Evolutionary conservation across 2,113 vertebrate genomes (phyloP), one percentile per base, ranked within the genome.

Genomic region (Brienomyrus longianalis): DNA sequence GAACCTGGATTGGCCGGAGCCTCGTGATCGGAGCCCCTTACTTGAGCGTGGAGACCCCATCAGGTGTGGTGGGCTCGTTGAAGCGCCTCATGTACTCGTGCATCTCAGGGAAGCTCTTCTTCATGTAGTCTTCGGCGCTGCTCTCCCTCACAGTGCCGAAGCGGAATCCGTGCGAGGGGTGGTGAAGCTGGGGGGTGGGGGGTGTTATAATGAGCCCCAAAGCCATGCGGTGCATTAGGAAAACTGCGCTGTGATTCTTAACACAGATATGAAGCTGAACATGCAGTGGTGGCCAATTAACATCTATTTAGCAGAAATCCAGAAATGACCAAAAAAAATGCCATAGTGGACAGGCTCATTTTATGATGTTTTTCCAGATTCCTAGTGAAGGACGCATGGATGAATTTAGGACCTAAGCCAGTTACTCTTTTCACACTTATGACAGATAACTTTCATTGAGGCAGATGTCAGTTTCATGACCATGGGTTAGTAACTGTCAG

Each of bases 111-210:
- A 99, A 99, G 92, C 97, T 98, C 94, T 97, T 97, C 94, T 96
- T 97, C 95, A 98, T 97, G 94, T 98, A 98, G 89, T 97, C 97
- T 92, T 98, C 97, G 0, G 98, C 97, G 0, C 98, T 98, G 97
- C 98, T 98, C 93, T 98, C 98, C 94, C 97, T 96, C 48, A 98
- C 97, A 0, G 98, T 98, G 90, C 97, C 97, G 0, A 98, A 97
- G 84, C 96, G 96, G 92, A 99, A 98, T 8, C 97, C 97, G 15
- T 94, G 97, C 3, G 97, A 96, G 0, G 97, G 97, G 91, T 97
- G 97, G 91, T 98, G 98, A 88, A 99, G 96, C 98, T 99, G 94
- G 9, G 3, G 70, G 31, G 23, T 31, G 83, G 4, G 39, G 1
- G 39, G 1, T 39, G 21, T 21, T 43, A 47, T 10, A 84, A 47